phyloP scores from a whole-genome alignment of 2,113 vertebrate species.

The Turdus rufiventris region DNA sequence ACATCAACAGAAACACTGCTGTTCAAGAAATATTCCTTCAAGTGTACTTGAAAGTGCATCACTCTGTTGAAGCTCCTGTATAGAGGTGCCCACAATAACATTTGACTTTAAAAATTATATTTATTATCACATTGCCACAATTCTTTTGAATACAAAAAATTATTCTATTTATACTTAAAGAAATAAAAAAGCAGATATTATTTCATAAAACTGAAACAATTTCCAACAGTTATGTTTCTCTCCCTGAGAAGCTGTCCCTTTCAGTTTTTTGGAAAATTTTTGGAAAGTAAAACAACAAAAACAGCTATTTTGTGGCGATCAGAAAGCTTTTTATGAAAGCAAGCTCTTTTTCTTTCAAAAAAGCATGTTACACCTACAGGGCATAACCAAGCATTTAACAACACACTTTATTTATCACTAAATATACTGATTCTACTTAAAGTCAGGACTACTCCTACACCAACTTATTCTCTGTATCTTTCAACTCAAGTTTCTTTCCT shows the following conservation, averaged over 20 bases:
- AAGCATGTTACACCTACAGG: background rate
- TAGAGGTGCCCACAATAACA: background rate
- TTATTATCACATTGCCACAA: background rate
- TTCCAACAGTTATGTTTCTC: background rate
- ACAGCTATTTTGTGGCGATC: background rate
- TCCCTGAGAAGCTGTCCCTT: background rate
- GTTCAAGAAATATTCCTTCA: background rate
- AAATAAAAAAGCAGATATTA: background rate
- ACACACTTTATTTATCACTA: background rate
- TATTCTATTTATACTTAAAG: background rate
- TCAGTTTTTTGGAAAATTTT: background rate
- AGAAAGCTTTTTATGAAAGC: background rate
- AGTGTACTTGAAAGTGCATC: background rate
- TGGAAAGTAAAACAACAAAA: background rate
- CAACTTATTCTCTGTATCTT: background rate
- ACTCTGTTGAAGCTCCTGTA: background rate
- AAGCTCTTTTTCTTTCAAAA: background rate
- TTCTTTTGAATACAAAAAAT: background rate
- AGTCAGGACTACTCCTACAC: rapidly evolving
- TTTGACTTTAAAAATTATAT: background rate
- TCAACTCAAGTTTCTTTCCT: background rate
- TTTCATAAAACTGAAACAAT: background rate
- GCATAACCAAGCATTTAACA: background rate
- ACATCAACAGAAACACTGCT: background rate
- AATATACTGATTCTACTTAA: background rate